Conservation (phyloP, 2,113 vertebrate genomes). For the Perca flavescens region DNA sequence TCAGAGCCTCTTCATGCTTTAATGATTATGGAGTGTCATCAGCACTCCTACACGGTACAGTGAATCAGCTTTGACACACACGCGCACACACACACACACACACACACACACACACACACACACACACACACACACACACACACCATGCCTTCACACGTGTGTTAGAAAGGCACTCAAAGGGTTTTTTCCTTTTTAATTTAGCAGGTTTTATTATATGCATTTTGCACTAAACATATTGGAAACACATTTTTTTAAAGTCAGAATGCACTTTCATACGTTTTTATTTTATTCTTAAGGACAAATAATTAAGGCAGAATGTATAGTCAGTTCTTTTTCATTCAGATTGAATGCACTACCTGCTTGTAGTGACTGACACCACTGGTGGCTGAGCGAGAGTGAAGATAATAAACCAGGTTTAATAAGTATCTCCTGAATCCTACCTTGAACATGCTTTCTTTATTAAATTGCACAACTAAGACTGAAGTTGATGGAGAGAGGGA, state of each 20-base stretch:
- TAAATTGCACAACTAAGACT: not conserved
- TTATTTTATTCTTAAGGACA: not conserved
- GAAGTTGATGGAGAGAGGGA: not conserved
- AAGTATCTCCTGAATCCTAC: not conserved
- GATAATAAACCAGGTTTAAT: not conserved
- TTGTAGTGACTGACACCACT: not conserved
- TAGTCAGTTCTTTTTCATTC: not conserved
- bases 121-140: slow-evolving; percentile 22
- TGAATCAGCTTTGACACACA: slow-evolving; percentile 57
- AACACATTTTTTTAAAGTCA: not conserved
- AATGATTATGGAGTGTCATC: slow-evolving; percentile 79
- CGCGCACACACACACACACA: slow-evolving; percentile 33
- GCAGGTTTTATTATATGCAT: not conserved
- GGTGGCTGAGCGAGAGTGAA: not conserved
- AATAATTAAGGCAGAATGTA: not conserved
- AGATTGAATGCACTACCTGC: not conserved
- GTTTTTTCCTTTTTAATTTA: not conserved
- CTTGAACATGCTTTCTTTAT: not conserved
- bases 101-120: slow-evolving; percentile 33
- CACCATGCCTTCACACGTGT: not conserved
- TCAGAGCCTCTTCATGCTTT: slow-evolving; percentile 75
- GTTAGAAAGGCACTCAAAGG: not conserved
- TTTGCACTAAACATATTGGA: not conserved
- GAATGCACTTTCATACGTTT: not conserved
- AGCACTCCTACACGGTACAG: slow-evolving; percentile 68